These are phyloP conservation scores for Campaea margaritaria DNA, from an alignment of 2,888 invertebrate genomes.

Conservation along the genomic window DNA sequence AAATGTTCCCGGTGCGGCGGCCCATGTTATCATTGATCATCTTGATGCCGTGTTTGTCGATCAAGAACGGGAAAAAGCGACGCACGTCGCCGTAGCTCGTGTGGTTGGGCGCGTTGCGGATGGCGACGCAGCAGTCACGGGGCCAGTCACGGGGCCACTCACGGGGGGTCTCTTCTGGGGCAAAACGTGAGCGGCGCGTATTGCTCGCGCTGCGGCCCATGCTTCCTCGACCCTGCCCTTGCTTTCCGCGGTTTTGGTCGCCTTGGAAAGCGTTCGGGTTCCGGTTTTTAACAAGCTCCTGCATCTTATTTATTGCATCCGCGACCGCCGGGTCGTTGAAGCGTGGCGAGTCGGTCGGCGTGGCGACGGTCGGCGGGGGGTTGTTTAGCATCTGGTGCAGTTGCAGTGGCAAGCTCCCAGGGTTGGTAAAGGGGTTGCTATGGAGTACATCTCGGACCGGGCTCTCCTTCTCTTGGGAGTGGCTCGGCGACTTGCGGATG, in stretches of 20 bases:
- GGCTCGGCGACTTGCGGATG: conserved; percentile 75
- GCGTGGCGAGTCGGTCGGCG: conserved; percentile 47
- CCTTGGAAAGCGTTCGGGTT: conserved; percentile 86
- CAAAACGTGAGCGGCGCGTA: conserved; percentile 66
- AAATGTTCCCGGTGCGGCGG: conserved; percentile 91
- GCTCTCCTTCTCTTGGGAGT: conserved; percentile 58
- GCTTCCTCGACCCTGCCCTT: conserved; percentile 24
- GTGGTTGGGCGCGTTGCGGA: conserved; percentile 89
- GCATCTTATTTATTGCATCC: conserved; percentile 70
- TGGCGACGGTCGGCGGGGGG: conserved; percentile 49
- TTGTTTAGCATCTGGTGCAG: conserved; percentile 44
- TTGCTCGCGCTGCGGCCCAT: conserved; percentile 43
- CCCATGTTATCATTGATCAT: conserved; percentile 93
- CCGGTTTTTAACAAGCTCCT: conserved; percentile 83
- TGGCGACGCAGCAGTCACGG: conserved; percentile 87
- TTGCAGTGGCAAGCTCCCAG: conserved; percentile 34
- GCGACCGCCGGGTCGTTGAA: conserved; percentile 66
- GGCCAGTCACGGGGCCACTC: too few relatives aligned
- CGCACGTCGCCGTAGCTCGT: conserved; percentile 93
- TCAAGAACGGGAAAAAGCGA: conserved; percentile 93
- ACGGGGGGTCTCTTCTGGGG: conserved; percentile 53
- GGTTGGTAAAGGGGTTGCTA: conserved; percentile 32
- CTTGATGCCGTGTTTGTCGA: conserved; percentile 94
- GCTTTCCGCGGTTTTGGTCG: conserved; percentile 56
- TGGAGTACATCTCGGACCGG: conserved; percentile 29